A percentile compares a stretch with the other conserved stretches of the same genome.
Conservation (phyloP, 2,888 invertebrate genomes). For the Nudaria mundana region DNA sequence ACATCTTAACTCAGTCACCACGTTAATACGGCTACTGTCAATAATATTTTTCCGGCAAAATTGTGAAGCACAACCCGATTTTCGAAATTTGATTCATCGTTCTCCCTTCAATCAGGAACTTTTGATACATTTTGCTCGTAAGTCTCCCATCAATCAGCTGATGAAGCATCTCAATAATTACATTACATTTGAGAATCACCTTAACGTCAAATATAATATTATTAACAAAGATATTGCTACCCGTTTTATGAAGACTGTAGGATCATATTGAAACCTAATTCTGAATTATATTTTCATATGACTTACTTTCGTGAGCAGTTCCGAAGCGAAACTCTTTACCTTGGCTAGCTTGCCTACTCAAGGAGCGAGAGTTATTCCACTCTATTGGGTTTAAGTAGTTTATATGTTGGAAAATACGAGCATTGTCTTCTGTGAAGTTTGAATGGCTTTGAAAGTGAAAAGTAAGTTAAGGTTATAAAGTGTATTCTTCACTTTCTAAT, state of each 20-base stretch:
- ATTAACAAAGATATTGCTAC: neutral
- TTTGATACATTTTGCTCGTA: too few relatives aligned
- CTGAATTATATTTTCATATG: slow-evolving; percentile 1
- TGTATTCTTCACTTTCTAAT: neutral
- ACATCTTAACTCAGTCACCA: too few relatives aligned
- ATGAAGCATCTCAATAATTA: too few relatives aligned
- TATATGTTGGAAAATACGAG: slow-evolving; percentile 3
- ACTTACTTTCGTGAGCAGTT: neutral
- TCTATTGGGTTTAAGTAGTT: slow-evolving; percentile 5
- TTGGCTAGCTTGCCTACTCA: slow-evolving; percentile 1
- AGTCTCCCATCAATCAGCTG: too few relatives aligned
- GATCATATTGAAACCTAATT: neutral
- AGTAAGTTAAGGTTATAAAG: neutral
- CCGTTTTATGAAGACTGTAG: neutral
- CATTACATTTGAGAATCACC: too few relatives aligned
- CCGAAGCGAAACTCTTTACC: slow-evolving; percentile 3
- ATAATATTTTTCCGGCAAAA: too few relatives aligned
- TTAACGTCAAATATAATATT: neutral
- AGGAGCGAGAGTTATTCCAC: slow-evolving; percentile 5
- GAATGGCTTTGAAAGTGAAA: neutral
- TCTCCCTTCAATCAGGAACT: too few relatives aligned
- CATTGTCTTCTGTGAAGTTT: neutral
- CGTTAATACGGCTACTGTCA: too few relatives aligned
- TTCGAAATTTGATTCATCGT: too few relatives aligned
- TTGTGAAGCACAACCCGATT: too few relatives aligned